Evolutionary conservation across 2,113 vertebrate genomes (phyloP).

Genomic region (Coreoperca whiteheadi): DNA sequence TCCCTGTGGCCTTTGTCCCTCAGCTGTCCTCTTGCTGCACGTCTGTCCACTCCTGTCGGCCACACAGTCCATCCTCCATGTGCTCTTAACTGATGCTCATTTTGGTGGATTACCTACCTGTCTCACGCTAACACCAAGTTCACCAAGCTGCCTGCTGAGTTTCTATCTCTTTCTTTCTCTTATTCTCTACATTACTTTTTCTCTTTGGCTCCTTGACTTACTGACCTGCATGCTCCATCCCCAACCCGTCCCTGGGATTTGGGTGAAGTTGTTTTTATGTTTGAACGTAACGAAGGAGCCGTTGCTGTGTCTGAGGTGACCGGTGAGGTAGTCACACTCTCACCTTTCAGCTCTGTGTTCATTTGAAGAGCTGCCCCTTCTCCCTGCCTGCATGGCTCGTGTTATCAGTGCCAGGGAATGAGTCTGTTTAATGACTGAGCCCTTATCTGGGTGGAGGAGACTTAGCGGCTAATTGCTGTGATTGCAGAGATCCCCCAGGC

Average conservation of each 20-base stretch:
- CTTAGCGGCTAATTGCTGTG: slow-evolving; percentile 86
- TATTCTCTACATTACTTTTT: not conserved
- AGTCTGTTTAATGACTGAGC: slow-evolving; percentile 85
- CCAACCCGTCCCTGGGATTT: not conserved
- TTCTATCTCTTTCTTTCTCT: slow-evolving; percentile 23
- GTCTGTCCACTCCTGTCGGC: slow-evolving; percentile 43
- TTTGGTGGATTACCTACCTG: slow-evolving; percentile 41
- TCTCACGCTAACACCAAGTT: slow-evolving; percentile 16
- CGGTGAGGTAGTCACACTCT: slow-evolving; percentile 46
- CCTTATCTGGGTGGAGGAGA: slow-evolving; percentile 86
- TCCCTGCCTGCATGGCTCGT: slow-evolving; percentile 65
- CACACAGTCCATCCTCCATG: slow-evolving; percentile 22
- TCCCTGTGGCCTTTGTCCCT: slow-evolving; percentile 68
- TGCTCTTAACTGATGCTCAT: slow-evolving; percentile 30
- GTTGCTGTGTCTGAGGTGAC: slow-evolving; percentile 50
- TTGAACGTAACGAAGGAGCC: slow-evolving; percentile 1
- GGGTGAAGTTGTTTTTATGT: slow-evolving; percentile 6
- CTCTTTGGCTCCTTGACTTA: not conserved
- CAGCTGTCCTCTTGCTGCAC: slow-evolving; percentile 57
- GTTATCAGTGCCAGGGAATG: slow-evolving; percentile 84
- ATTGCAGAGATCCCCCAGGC: slow-evolving; percentile 82
- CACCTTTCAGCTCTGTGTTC: slow-evolving; percentile 71
- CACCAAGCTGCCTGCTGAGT: not conserved
- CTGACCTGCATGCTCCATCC: slow-evolving; percentile 4
- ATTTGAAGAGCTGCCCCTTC: slow-evolving; percentile 68